Evolutionary conservation across 2,888 invertebrate species (phyloP), one percentile per base, ranked within the genome.

Genomic region (Gastrophysa polygoni): DNA sequence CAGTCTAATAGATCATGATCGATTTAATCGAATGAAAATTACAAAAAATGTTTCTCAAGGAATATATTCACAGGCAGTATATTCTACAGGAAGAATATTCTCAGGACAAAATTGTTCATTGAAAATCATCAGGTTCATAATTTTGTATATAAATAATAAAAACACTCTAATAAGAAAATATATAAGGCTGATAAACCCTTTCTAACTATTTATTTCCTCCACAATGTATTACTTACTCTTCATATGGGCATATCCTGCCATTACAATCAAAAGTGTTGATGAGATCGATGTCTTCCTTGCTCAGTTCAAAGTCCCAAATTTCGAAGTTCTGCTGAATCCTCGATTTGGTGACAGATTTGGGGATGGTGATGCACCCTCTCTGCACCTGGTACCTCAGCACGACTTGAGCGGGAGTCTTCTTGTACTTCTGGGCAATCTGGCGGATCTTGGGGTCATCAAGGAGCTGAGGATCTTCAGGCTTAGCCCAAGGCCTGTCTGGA

Each of bases 401-500:
- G 29, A 91, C 83, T 80, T 92, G 92, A 0, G 91, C 91, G 1
- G 87, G 82, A 2, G 87, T 86, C 77, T 91, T 92, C 0, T 85
- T 84, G 63, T 90, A 85, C 65, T 89, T 87, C 1, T 85, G 80
- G 5, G 87, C 87, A 21, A 91, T 81, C 8, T 83, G 83, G 66
- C 85, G 82, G 49, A 93, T 80, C 77, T 89, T 90, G n/a, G 88
- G 84, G 75, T 93, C 91, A 0, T 92, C 89, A 77, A 93, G 76
- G 7, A 93, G 81, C 66, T 87, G 86, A 0, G 89, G 89, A 59
- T 92, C 91, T 0, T 82, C 91, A 0, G 91, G 89, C 76, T 90
- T 87, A 2, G 90, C 91, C 89, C 91, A 93, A n/a, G 93, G 92
- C 60, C 92, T 85, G 76, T 93, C 92, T 0, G 92, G 92, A 0